Evolutionary conservation across 2,113 vertebrate genomes (phyloP), one percentile per base, ranked within the genome.

Genomic region (Notarius quadriscutis): DNA sequence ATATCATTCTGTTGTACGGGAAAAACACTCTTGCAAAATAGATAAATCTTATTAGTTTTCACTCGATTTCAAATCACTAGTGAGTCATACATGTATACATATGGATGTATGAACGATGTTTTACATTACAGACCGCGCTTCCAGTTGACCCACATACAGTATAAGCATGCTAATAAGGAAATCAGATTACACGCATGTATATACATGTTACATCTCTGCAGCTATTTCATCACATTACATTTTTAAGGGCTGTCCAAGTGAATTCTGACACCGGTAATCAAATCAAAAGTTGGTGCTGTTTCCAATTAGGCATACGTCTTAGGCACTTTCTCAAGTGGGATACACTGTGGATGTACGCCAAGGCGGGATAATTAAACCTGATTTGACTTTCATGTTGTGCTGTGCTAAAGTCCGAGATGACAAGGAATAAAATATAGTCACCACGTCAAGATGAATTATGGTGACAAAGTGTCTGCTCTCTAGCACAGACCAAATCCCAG

Each of bases 371-470:
- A 92, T 91, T 92, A 91, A 90, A 90, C 87, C 88, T 87, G 89
- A 91, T 91, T 86, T 88, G 85, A 92, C 89, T 91, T 89, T 91
- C 83, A 82, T 92, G 92, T 85, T 87, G 75, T 30, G 82, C 84
- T 87, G 20, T 78, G 84, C 81, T 85, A 80, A 78, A 84, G 63
- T 86, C 86, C 79, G 90, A 91, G 90, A 93, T 90, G 90, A 92
- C 91, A 92, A 89, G 91, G 90, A 93, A 93, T 90, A 74, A 91
- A 93, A 93, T 91, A 93, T 91, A 34, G 91, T 91, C 88, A 75
- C 78, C 86, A 67, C 88, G 93, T 93, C 93, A 91, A 69, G 81
- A 89, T 82, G 86, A 89, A 92, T 94, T 92, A 94, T 62, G 81
- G 81, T 84, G 91, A 91, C 89, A 82, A 81, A 89, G 87, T 84